Evolutionary conservation across 2,888 invertebrate genomes (phyloP), one percentile per base, ranked within the genome.

Genomic region (Nebria brevicollis): DNA sequence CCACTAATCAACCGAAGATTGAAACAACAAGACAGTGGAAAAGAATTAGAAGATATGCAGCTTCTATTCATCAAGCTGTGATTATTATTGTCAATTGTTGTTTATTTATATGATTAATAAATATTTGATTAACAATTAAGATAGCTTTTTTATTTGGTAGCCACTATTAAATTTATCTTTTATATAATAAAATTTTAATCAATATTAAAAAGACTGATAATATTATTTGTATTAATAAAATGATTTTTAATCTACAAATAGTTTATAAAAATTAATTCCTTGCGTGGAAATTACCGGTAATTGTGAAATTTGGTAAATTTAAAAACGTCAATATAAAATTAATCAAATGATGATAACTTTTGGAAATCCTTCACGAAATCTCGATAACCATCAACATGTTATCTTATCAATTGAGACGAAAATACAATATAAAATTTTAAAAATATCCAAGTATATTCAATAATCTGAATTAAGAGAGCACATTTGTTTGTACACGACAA

Each of bases 1-100:
- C 93, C 93, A 0, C 84, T 91, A 4, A 90, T 92, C 0, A 90
- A 90, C 87, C 82, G 89, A 89, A 72, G 25, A 73, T 26, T 43
- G 20, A 25, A 70, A 8, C 13, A 70, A 70, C 70, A 70, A 26
- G 34, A 70, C 2, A 54, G 54, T 25, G 70, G 34, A 25, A 70
- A 70, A 70, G 70, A 70, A 70, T 70, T 70, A 70, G 25, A 70
- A 7, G 20, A 70, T 54, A 54, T 54, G 54, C 54, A 54, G 2
- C 34, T 34, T 34, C 34, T 34, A 34, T 34, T 5, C 34, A 34
- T 5, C 54, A 54, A 54, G 8, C 2, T 54, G 4, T 54, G 54
- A 54, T 54, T 54, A 54, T 54, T 54, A 54, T 54, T 54, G 7
- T 7, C 4, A 54, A 54, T 54, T 13, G 13, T 54, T 54, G 2